A percentile compares a stretch with the other conserved stretches of the same genome.
Evolutionary conservation across 2,888 invertebrate species (phyloP).

Genomic region (Brachycybe producta): DNA sequence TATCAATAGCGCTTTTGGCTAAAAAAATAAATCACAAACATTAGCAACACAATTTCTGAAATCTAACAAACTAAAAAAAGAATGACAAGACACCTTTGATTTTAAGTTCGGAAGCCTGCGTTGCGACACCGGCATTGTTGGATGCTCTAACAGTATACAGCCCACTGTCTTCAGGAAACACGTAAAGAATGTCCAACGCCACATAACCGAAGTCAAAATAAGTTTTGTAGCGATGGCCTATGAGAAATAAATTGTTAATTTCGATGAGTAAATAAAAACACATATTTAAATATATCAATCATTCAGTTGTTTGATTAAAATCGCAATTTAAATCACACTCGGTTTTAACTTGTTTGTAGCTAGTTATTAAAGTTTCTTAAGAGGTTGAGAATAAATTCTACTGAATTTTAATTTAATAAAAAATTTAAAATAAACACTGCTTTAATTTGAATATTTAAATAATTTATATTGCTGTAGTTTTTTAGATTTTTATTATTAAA

Average conservation of each 20-base stretch:
- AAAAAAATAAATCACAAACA: constrained; percentile 5
- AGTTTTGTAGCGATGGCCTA: constrained; percentile 65
- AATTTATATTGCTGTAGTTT: no score
- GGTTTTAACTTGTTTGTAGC: neutral
- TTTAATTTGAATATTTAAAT: no score
- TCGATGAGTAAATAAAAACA: neutral
- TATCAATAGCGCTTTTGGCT: constrained; percentile 80
- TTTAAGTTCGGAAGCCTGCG: constrained; percentile 34
- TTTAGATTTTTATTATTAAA: no score
- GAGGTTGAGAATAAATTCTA: neutral
- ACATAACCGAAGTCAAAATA: constrained; percentile 96
- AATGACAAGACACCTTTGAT: constrained; percentile 14
- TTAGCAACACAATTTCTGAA: neutral
- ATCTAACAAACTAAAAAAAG: neutral
- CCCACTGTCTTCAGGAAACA: constrained; percentile 83
- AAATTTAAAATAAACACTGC: no score
- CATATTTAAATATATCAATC: neutral
- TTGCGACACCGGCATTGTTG: constrained; percentile 76
- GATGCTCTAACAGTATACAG: constrained; percentile 84
- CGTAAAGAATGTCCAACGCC: constrained; percentile 83
- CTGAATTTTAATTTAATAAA: no score
- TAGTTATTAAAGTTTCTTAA: neutral
- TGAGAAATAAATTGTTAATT: neutral
- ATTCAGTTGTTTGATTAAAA: neutral
- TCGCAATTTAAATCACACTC: neutral